Evolutionary conservation across 2,113 vertebrate species (phyloP).

Genomic region (Gymnogyps californianus): DNA sequence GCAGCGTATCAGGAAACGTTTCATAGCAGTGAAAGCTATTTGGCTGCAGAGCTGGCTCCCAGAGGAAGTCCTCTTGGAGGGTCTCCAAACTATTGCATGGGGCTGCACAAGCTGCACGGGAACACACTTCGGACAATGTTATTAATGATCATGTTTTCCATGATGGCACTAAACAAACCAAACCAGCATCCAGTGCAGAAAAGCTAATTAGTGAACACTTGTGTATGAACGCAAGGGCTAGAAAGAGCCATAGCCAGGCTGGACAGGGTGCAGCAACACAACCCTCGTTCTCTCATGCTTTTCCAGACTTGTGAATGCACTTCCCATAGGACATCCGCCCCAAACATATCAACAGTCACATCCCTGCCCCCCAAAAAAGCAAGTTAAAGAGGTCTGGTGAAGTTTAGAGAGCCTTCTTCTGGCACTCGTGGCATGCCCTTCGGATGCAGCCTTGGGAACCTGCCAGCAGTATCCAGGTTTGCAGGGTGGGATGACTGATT

Average conservation of each 20-base stretch:
- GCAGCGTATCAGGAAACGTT: not conserved
- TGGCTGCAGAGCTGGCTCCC: not conserved
- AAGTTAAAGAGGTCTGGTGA: not conserved
- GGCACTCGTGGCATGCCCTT: not conserved
- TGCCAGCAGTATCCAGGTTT: not conserved
- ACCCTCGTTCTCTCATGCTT: not conserved
- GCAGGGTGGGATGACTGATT: not conserved
- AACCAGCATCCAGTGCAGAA: not conserved
- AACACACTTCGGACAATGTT: not conserved
- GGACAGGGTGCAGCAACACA: not conserved
- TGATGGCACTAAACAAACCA: not conserved
- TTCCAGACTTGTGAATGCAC: not conserved
- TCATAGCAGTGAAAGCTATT: not conserved
- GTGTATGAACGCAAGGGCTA: not conserved
- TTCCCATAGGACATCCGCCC: not conserved
- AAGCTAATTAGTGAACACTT: not conserved
- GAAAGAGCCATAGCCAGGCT: not conserved
- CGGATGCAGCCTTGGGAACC: not conserved
- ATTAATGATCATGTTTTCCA: not conserved
- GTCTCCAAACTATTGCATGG: not conserved
- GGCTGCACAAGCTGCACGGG: not conserved
- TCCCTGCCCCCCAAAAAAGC: not conserved
- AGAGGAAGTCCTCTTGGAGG: constrained; percentile 34
- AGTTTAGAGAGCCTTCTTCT: not conserved
- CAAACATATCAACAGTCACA: not conserved